These are phyloP conservation scores for Panthera uncia DNA, from an alignment of 2,113 vertebrate species.

Conservation along the genomic window DNA sequence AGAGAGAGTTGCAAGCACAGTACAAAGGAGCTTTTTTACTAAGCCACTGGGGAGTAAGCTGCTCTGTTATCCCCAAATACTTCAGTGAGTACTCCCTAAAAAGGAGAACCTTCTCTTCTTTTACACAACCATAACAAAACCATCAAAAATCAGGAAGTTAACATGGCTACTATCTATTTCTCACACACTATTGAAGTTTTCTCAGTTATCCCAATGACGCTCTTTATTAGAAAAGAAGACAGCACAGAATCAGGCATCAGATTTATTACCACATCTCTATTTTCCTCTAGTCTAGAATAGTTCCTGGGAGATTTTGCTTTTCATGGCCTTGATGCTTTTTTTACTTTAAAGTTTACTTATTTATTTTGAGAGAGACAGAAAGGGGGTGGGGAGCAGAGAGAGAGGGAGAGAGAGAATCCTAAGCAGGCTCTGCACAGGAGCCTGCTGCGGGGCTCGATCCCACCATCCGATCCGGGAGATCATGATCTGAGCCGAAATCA, in stretches of 20 bases:
- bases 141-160: slow-evolving; percentile 2
- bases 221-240: neutral
- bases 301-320: neutral
- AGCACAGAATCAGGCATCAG: neutral
- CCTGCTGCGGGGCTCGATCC: no score
- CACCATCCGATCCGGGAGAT: no score
- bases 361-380: no score
- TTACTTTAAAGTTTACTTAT: no score
- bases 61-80: neutral
- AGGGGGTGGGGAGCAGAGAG: no score
- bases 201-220: neutral
- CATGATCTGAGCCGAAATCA: no score
- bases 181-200: neutral
- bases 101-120: neutral
- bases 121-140: neutral
- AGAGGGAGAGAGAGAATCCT: no score
- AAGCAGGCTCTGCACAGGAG: no score
- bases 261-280: neutral
- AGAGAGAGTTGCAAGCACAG: neutral
- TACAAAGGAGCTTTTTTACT: neutral
- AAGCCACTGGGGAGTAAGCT: neutral
- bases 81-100: neutral
- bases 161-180: neutral
- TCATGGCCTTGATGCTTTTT: neutral
- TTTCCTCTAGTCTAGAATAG: neutral